phyloP scores from a whole-genome alignment of 2,113 vertebrate species.

The Salvelinus fontinalis region DNA sequence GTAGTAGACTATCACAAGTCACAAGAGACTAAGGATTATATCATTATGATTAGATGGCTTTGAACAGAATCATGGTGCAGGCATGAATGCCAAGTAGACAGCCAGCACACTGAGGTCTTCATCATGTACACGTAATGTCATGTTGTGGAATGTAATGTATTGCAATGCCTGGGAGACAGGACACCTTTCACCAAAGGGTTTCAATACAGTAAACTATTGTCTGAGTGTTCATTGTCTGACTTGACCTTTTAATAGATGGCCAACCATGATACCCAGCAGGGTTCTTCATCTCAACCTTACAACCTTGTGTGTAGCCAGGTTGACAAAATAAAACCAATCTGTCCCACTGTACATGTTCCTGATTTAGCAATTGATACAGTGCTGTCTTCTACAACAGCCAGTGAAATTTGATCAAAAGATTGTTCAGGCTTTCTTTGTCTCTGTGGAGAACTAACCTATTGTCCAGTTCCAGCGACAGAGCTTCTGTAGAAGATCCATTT shows the following conservation, averaged over 20 bases:
- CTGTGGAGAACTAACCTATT: constrained; percentile 37
- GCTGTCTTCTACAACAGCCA: constrained; percentile 2
- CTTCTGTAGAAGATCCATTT: constrained; percentile 54
- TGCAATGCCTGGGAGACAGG: too few species aligned
- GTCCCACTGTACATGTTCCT: constrained; percentile 8
- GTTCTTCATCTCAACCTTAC: background rate
- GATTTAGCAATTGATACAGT: constrained; percentile 14
- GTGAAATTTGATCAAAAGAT: constrained; percentile 48
- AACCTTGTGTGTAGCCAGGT: background rate
- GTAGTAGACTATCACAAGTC: too few species aligned
- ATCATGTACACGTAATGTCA: too few species aligned
- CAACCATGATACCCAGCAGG: background rate
- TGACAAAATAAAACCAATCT: constrained; percentile 29
- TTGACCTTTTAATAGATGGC: background rate
- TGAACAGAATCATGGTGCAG: too few species aligned
- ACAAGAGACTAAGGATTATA: too few species aligned
- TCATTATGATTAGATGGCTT: too few species aligned
- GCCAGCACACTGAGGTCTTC: too few species aligned
- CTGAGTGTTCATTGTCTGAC: background rate
- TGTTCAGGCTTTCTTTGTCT: constrained; percentile 42
- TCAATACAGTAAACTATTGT: too few species aligned
- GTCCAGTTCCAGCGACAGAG: constrained; percentile 30
- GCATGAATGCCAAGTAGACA: too few species aligned
- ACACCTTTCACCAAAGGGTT: too few species aligned
- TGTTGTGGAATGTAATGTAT: too few species aligned